Percentiles rank a stretch among this genome's conserved stretches.
Evolutionary conservation across 1,140 invertebrate species (phyloP).

Genomic region (Drosophila truncata): DNA sequence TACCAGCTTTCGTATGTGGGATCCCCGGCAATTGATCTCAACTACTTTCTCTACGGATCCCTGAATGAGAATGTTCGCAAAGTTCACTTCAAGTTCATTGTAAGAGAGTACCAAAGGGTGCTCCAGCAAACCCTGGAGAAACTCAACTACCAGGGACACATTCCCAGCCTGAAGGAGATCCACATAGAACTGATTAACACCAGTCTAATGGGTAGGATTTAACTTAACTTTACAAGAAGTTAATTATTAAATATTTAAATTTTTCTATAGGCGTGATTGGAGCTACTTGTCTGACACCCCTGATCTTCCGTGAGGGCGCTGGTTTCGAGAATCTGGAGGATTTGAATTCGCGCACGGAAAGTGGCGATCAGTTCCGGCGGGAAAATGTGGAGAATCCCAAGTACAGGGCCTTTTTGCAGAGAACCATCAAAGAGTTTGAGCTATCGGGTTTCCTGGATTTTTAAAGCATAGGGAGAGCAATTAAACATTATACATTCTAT

Average conservation of each 20-base stretch:
- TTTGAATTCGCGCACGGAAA: constrained; percentile 69
- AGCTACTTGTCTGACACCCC: constrained; percentile 79
- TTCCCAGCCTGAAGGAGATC: constrained; percentile 78
- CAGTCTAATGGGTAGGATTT: constrained; percentile 67
- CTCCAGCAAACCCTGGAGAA: constrained; percentile 71
- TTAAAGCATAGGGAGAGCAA: constrained; percentile 18
- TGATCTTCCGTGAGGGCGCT: constrained; percentile 73
- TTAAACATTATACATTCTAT: constrained; percentile 4
- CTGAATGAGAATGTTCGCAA: constrained; percentile 86
- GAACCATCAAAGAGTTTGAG: constrained; percentile 81
- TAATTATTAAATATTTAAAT: background rate
- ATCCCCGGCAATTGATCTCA: constrained; percentile 87
- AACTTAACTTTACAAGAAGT: too few relatives aligned
- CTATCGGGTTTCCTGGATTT: constrained; percentile 76
- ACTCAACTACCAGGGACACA: constrained; percentile 69
- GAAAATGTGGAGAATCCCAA: constrained; percentile 82
- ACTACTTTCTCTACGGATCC: constrained; percentile 87
- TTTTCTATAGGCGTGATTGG: constrained; percentile 72
- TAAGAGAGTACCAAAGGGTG: constrained; percentile 86
- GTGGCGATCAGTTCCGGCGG: constrained; percentile 70
- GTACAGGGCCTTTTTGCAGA: constrained; percentile 79
- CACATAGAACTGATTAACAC: constrained; percentile 81
- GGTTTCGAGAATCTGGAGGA: constrained; percentile 74
- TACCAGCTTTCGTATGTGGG: constrained; percentile 87
- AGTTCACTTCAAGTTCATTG: constrained; percentile 86